A percentile compares a stretch with the other conserved stretches of the same genome.
These are phyloP conservation scores for Dallia pectoralis DNA, from an alignment of 2,797 vertebrate genomes.

Conservation along the genomic window DNA sequence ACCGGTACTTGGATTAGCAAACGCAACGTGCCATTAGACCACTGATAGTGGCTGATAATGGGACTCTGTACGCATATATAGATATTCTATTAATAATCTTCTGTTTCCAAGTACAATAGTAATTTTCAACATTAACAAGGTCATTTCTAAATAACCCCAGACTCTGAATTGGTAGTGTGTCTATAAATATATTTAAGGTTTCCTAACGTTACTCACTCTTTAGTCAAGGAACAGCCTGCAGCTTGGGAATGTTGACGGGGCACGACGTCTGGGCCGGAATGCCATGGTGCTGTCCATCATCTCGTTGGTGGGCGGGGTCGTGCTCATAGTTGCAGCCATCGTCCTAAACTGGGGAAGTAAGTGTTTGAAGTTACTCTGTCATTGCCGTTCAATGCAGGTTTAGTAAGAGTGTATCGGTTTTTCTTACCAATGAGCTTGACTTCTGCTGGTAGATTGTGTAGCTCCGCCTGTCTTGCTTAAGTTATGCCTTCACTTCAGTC, in stretches of 20 bases:
- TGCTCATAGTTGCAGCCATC: constrained; percentile 70
- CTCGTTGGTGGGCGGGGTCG: constrained; percentile 68
- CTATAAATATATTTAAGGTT: no score
- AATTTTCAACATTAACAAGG: no score
- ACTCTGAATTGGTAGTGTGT: no score
- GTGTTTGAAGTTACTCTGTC: constrained; percentile 27
- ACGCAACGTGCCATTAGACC: no score
- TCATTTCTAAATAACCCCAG: no score
- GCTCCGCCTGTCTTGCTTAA: not conserved
- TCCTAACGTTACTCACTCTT: not conserved
- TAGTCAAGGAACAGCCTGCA: constrained; percentile 75
- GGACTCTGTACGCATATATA: no score
- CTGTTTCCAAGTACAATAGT: no score
- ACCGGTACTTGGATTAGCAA: no score
- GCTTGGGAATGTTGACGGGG: constrained; percentile 72
- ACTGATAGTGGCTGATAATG: no score
- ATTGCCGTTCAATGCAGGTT: not conserved
- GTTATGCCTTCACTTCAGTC: not conserved
- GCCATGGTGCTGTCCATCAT: constrained; percentile 72
- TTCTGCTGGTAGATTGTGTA: not conserved
- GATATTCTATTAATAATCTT: no score
- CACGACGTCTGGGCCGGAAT: constrained; percentile 71
- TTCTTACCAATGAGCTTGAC: not conserved
- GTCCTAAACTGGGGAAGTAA: constrained; percentile 76
- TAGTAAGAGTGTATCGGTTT: not conserved